These are phyloP conservation scores for Capricornis sumatraensis DNA, from an alignment of 2,113 vertebrate species.

Conservation along the genomic window DNA sequence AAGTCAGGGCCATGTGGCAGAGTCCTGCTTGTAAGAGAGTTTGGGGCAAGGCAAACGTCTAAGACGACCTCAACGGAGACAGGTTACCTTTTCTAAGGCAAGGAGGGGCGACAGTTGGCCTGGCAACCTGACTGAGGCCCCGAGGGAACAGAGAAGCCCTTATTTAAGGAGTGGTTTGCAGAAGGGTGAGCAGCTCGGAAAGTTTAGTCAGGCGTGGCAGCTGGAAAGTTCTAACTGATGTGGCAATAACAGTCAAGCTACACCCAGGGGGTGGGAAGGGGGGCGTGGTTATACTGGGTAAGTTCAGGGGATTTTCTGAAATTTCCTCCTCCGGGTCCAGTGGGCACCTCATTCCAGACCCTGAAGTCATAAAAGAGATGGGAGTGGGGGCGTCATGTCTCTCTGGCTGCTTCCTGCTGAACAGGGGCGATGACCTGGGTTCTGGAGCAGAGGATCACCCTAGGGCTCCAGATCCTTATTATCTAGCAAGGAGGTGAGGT, in stretches of 20 bases:
- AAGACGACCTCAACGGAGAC: neutral
- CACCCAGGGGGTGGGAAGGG: rapidly evolving
- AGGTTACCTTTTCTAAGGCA: neutral
- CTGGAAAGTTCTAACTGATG: neutral
- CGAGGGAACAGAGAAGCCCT: neutral
- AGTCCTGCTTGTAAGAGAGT: neutral
- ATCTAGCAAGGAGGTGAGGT: neutral
- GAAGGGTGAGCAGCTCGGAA: neutral
- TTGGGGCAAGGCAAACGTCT: neutral
- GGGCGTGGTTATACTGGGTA: rapidly evolving
- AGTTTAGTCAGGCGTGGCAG: rapidly evolving
- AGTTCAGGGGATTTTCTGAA: neutral
- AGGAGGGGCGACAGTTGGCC: neutral
- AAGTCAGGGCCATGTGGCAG: neutral
- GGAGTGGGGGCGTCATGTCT: rapidly evolving
- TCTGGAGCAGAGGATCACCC: neutral
- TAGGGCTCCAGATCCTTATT: neutral
- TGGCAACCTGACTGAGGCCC: neutral
- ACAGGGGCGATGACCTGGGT: neutral
- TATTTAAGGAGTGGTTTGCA: neutral
- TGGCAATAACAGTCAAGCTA: neutral
- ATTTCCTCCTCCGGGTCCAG: neutral
- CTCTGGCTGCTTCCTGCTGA: neutral
- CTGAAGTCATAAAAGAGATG: neutral
- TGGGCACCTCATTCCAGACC: neutral